phyloP scores from a whole-genome alignment of 1,140 invertebrate genomes.

The Drosophila jambulina region DNA sequence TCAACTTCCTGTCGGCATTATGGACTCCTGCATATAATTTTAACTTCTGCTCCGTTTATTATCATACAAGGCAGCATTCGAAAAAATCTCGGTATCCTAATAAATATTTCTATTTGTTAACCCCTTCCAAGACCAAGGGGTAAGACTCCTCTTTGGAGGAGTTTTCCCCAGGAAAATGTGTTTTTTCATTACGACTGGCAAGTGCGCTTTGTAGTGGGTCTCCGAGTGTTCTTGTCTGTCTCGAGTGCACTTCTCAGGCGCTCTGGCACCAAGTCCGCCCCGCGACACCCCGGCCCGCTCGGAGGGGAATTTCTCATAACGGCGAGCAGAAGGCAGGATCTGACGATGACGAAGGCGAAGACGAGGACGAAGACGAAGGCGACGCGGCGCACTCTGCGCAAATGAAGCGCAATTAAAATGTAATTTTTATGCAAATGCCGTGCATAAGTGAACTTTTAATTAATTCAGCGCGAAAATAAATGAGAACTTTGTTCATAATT shows the following conservation, averaged over 20 bases:
- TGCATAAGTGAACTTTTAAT: conserved; percentile 84
- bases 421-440: conserved; percentile 82
- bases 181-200: conserved; percentile 78
- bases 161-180: conserved; percentile 51
- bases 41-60: background rate
- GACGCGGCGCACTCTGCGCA: conserved; percentile 56
- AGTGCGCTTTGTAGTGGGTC: conserved; percentile 72
- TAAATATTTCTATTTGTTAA: conserved; percentile 58
- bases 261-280: background rate
- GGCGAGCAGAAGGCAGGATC: conserved; percentile 2
- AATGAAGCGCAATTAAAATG: conserved; percentile 84
- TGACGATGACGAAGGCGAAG: conserved; percentile 8
- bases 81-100: conserved; percentile 38
- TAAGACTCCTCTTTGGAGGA: background rate
- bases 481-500: conserved; percentile 76
- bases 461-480: conserved; percentile 81
- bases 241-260: conserved; percentile 59
- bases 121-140: background rate
- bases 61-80: background rate
- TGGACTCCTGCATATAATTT: background rate
- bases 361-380: conserved; percentile 17
- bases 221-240: conserved; percentile 73
- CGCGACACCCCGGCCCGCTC: background rate
- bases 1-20: background rate
- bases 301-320: conserved; percentile 4